These are phyloP conservation scores for Spondyliosoma cantharus DNA, from an alignment of 2,797 vertebrate genomes.

Conservation along the genomic window DNA sequence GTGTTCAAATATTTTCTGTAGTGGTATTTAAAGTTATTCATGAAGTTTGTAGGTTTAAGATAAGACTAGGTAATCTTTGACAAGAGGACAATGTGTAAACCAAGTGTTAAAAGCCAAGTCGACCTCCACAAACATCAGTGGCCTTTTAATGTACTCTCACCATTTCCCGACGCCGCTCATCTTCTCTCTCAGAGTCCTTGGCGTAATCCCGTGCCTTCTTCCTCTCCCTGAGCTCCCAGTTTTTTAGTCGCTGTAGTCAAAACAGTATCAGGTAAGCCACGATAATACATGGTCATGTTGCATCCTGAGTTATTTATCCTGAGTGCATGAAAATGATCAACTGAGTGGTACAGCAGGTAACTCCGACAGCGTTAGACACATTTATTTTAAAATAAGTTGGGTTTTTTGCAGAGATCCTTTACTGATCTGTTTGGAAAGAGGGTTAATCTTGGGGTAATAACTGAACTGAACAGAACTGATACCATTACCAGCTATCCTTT, in stretches of 20 bases:
- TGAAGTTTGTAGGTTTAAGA: not conserved
- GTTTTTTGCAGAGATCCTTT: no score
- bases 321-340: no score
- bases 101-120: not conserved
- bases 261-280: conserved; percentile 30
- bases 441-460: no score
- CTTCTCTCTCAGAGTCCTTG: conserved; percentile 95
- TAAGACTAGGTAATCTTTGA: not conserved
- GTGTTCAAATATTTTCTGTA: not conserved
- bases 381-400: no score
- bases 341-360: no score
- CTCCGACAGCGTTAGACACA: no score
- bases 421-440: no score
- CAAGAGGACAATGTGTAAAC: not conserved
- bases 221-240: conserved; percentile 98
- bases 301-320: not conserved
- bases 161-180: conserved; percentile 95
- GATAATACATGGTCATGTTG: not conserved
- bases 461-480: no score
- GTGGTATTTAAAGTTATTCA: not conserved
- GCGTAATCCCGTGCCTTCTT: conserved; percentile 97
- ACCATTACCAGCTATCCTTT: no score
- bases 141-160: conserved; percentile 77
- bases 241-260: conserved; percentile 92
- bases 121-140: not conserved